Evolutionary conservation across 2,888 invertebrate genomes (phyloP), one percentile per base, ranked within the genome.

Genomic region (Tribolium freemani): DNA sequence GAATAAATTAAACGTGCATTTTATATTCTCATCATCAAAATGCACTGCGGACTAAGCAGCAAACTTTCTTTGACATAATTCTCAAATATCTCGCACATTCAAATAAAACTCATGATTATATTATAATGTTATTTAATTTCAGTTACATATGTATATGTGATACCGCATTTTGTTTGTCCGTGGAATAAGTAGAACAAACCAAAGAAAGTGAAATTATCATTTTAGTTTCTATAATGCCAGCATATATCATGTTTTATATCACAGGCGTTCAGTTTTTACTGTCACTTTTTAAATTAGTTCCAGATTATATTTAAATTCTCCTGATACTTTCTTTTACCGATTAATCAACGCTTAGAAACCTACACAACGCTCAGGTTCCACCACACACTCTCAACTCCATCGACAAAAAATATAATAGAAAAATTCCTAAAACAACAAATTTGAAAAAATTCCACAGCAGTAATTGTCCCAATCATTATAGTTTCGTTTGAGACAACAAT

Each of bases 1-100:
- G 8, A 56, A 51, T 72, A 72, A 64, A 68, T 66, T 58, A 45
- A 69, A 73, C 69, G 70, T 72, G 72, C 72, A 57, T 56, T 74
- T 75, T 76, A 75, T 76, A 76, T 73, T 71, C 63, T 69, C 56
- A 76, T 75, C 75, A 70, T 76, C 74, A 73, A 53, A 58, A 73
- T 74, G 46, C 64, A 69, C 57, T 74, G 75, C 76, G 74, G 68
- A 75, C 69, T 72, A 76, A 76, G 72, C 73, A 76, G 70, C 73
- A 73, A 71, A 77, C 75, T 75, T 77, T 76, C 77, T 77, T 78
- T 74, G 76, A 72, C 75, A 76, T 75, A 76, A 73, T 76, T 75
- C 75, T 76, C 76, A 75, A 75, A 76, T 77, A 74, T 74, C 75
- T 69, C 58, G 60, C 68, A 61, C 63, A 63, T 51, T 67, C 68